phyloP scores from a whole-genome alignment of 1,140 invertebrate genomes.

The Euglossa dilemma region DNA sequence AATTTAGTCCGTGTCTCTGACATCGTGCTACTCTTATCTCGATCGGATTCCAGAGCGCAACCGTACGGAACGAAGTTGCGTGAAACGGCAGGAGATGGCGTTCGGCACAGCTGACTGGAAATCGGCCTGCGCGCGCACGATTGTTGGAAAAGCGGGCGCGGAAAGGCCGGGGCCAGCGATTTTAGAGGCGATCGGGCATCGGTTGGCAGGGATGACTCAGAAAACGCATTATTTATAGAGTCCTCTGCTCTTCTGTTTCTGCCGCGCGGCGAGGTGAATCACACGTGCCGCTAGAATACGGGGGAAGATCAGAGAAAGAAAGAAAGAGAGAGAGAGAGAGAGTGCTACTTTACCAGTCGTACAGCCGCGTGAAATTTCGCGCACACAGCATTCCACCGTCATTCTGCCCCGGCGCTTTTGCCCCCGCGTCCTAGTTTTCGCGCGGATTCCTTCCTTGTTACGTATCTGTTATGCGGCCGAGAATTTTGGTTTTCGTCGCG shows the following conservation, averaged over 20 bases:
- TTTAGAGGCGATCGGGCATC: slow-evolving; percentile 35
- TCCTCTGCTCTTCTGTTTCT: slow-evolving; percentile 33
- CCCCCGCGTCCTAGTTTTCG: slow-evolving; percentile 26
- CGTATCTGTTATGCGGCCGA: slow-evolving; percentile 19
- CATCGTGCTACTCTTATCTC: background rate
- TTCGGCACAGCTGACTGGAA: background rate
- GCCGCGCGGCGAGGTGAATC: slow-evolving; percentile 31
- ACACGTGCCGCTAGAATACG: background rate
- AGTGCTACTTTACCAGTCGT: background rate
- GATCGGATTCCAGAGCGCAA: background rate
- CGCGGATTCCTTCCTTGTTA: slow-evolving; percentile 30
- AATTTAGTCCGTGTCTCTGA: background rate
- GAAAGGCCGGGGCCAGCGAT: background rate
- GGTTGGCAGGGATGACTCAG: slow-evolving; percentile 58
- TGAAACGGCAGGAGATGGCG: background rate
- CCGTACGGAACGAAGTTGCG: background rate
- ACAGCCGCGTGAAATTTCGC: slow-evolving; percentile 1
- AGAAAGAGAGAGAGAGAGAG: background rate
- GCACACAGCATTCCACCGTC: background rate
- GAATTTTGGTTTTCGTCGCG: slow-evolving; percentile 19
- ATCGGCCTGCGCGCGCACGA: background rate
- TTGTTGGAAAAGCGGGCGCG: background rate
- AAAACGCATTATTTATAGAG: slow-evolving; percentile 67
- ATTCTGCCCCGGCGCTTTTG: background rate
- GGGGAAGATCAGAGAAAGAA: background rate